phyloP scores from a whole-genome alignment of 2,888 invertebrate genomes.

The Drosophila hawaiiensis region DNA sequence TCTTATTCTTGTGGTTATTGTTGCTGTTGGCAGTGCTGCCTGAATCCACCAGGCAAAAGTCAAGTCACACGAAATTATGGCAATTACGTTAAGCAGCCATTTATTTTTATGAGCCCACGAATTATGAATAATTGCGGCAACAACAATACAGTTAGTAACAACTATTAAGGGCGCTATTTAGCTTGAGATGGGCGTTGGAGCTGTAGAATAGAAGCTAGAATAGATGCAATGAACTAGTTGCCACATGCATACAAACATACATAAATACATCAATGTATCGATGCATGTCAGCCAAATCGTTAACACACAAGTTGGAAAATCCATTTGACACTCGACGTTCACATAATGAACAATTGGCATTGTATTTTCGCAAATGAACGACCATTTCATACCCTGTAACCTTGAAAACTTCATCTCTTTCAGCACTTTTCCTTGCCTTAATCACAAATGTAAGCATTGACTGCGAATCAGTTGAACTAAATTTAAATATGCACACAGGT shows the following conservation, averaged over 20 bases:
- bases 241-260: background rate
- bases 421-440: background rate
- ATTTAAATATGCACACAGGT: too few relatives aligned
- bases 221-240: background rate
- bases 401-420: background rate
- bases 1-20: slow-evolving; percentile 1
- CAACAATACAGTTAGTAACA: slow-evolving; percentile 30
- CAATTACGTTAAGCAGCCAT: slow-evolving; percentile 79
- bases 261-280: slow-evolving; percentile 5
- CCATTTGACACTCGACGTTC: slow-evolving; percentile 64
- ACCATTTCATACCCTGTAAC: slow-evolving; percentile 26
- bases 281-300: slow-evolving; percentile 58
- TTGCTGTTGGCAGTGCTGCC: slow-evolving; percentile 17
- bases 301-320: slow-evolving; percentile 61
- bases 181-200: background rate
- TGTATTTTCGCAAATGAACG: background rate
- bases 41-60: slow-evolving; percentile 47
- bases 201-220: background rate
- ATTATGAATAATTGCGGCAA: slow-evolving; percentile 74
- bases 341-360: slow-evolving; percentile 49
- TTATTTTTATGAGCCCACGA: slow-evolving; percentile 80
- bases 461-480: background rate
- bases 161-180: background rate
- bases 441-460: background rate
- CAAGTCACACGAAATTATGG: slow-evolving; percentile 79